phyloP scores from a whole-genome alignment of 1,140 invertebrate species.

The Ctenoplectra terminalis region DNA sequence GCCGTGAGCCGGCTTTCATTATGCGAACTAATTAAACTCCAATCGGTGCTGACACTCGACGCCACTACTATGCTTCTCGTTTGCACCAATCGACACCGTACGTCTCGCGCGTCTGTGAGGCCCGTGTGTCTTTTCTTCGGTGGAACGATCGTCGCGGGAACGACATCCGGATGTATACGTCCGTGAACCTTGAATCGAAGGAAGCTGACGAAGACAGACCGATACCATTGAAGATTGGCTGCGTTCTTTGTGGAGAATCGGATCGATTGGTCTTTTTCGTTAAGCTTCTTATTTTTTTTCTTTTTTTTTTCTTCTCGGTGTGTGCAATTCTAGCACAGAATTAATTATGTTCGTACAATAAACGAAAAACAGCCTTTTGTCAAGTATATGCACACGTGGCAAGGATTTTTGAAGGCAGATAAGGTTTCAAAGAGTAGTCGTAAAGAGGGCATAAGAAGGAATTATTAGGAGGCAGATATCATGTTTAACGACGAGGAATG shows the following conservation, averaged over 20 bases:
- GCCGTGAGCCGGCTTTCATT: conserved; percentile 67
- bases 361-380: not conserved
- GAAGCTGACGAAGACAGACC: not conserved
- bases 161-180: conserved; percentile 28
- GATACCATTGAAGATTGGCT: not conserved
- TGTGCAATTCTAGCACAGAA: not conserved
- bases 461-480: conserved; percentile 48
- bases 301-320: too few species aligned
- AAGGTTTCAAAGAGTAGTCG: conserved; percentile 31
- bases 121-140: not conserved
- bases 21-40: conserved; percentile 77
- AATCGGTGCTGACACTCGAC: conserved; percentile 68
- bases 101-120: conserved; percentile 10
- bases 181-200: not conserved
- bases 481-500: conserved; percentile 39
- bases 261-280: not conserved
- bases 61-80: conserved; percentile 39
- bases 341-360: not conserved
- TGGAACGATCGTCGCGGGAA: too few species aligned
- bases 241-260: not conserved
- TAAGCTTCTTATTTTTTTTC: not conserved
- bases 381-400: conserved; percentile 33
- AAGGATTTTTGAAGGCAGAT: conserved; percentile 12
- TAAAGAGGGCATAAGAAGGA: not conserved
- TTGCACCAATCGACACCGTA: conserved; percentile 46